Evolutionary conservation across 2,888 invertebrate genomes (phyloP), one percentile per base, ranked within the genome.

Genomic region (Drosophila affinis): DNA sequence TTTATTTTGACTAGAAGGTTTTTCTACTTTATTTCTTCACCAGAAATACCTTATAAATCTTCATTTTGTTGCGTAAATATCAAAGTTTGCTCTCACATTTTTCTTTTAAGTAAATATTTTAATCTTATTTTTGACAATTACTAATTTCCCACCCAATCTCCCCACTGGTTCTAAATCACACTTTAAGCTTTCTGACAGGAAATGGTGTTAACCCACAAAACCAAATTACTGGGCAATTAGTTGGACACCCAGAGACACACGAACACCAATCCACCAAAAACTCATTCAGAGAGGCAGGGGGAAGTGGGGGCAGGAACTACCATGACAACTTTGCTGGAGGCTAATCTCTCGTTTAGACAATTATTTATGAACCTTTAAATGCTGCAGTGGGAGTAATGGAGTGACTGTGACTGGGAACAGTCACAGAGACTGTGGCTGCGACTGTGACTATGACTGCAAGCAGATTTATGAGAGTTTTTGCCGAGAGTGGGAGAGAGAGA

Each of bases 151-250:
- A 4, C 2, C 9, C 39, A 9, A 29, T 29, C 52, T 51, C 46
- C 27, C 24, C 14, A 18, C 12, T 12, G 7, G 7, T 6, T 7
- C 12, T 3, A 53, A 68, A 53, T 58, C 47, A 58, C 18, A 32
- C 27, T 17, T 49, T 29, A 64, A 56, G 65, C 65, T 10, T 17
- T 29, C 3, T n/a, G 3, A 34, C 48, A 44, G 49, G 44, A 7
- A 27, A 32, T 44, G 62, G 51, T 63, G 65, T 62, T 55, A 69
- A 34, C 62, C 81, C 77, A 69, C 56, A 77, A 81, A 75, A 63
- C 62, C 76, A 72, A 67, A 75, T 81, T 65, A 79, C 60, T 53
- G 48, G n/a, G 78, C 83, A 85, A 85, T 79, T 81, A 81, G 77
- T 80, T 75, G 74, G 74, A 57, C 72, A 57, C 67, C 56, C 27